These are phyloP conservation scores for Triplophysa tibetana DNA, from an alignment of 2,113 vertebrate genomes.

Conservation along the genomic window DNA sequence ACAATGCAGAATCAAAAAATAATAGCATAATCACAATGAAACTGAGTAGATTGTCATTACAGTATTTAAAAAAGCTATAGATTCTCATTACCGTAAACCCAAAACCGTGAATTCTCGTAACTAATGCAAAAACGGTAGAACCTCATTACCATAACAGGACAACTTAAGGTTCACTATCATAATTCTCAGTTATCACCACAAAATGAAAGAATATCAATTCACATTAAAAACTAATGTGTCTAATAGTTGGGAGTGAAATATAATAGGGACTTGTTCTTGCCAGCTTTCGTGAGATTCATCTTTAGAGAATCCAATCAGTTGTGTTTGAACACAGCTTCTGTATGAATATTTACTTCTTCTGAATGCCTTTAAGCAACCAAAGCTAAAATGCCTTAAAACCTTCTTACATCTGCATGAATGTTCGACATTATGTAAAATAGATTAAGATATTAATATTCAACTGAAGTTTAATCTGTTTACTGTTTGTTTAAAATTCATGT, in stretches of 20 bases:
- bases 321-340: slow-evolving; percentile 47
- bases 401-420: neutral
- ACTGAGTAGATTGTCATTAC: no score
- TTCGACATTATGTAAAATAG: neutral
- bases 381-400: slow-evolving; percentile 62
- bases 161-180: no score
- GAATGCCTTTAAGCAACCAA: slow-evolving; percentile 63
- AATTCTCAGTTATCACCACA: no score
- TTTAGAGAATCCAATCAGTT: neutral
- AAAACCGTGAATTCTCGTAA: no score
- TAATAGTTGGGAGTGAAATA: neutral
- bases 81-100: no score
- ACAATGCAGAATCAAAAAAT: no score
- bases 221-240: no score
- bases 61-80: no score
- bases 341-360: slow-evolving; percentile 8
- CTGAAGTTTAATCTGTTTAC: slow-evolving; percentile 3
- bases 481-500: neutral
- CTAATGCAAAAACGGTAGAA: no score
- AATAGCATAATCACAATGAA: no score
- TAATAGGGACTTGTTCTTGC: neutral
- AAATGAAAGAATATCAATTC: no score
- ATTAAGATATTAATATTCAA: neutral
- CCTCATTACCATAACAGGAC: no score
- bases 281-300: neutral